phyloP scores from a whole-genome alignment of 2,113 vertebrate genomes.

The Odocoileus virginianus region DNA sequence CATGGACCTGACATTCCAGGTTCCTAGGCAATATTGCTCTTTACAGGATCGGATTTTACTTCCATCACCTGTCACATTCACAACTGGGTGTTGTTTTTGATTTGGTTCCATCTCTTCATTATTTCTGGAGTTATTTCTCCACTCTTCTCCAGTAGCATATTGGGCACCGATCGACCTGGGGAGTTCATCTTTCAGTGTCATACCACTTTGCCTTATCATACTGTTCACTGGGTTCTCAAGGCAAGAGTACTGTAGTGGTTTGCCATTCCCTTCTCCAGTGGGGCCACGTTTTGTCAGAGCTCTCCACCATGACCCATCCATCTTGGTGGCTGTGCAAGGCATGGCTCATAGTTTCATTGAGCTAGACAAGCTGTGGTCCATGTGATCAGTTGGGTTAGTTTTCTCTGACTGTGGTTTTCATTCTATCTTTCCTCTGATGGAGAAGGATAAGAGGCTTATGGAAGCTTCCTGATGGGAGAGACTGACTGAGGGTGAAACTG shows the following conservation, averaged over 20 bases:
- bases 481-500: background rate
- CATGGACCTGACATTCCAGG: background rate
- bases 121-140: background rate
- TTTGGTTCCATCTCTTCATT: background rate
- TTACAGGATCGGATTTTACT: background rate
- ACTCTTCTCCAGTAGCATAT: background rate
- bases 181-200: background rate
- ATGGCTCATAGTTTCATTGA: background rate
- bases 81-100: background rate
- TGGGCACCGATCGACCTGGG: background rate
- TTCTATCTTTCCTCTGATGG: background rate
- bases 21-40: background rate
- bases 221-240: background rate
- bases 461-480: background rate
- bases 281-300: background rate
- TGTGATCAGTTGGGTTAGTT: background rate
- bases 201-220: background rate
- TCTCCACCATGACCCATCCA: background rate
- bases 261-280: background rate
- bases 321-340: background rate
- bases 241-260: background rate
- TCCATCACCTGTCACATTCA: background rate
- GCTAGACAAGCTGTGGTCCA: background rate
- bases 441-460: background rate
- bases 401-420: background rate